Evolutionary conservation across 2,888 invertebrate species (phyloP), one percentile per base, ranked within the genome.

Genomic region (Diloba caeruleocephala): DNA sequence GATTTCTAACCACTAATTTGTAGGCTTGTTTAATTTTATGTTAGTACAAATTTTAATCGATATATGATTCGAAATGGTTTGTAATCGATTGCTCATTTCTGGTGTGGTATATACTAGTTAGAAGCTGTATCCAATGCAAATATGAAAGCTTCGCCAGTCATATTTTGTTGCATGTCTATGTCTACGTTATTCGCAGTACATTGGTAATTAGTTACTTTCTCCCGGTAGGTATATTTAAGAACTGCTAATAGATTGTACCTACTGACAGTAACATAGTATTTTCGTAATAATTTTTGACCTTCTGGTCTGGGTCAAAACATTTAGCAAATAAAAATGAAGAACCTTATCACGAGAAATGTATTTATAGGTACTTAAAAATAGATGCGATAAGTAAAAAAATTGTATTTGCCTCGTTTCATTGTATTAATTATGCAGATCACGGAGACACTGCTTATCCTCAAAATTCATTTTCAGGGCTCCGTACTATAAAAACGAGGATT

Each of bases 161-260:
- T 65, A 57, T 57, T 78, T 73, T 57, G 65, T 81, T 79, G 77
- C 78, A 74, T 66, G 23, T 44, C 59, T 78, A 74, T 74, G 70
- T 75, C 71, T 76, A 74, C 76, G 74, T 78, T 76, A 79, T 79
- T 74, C 71, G 73, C 69, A 71, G 66, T 71, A 73, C 66, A 78
- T 66, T 62, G 61, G 64, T 81, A 83, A 85, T 86, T 85, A 85
- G 80, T 76, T 63, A 84, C 84, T 85, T 85, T 86, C 84, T 78
- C 81, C 71, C 52, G 56, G 74, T 69, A 53, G 56, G 74, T 69
- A 71, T 50, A 59, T 71, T 76, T 73, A 63, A 54, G 57, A 77
- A 74, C 70, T 70, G 67, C 57, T 75, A 71, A 73, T 74, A 71
- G 66, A 74, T 65, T n/a, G n/a, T n/a, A n/a, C 66, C 42, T 59